These are phyloP conservation scores for Resseliella maxima DNA, from an alignment of 2,888 invertebrate species.

Conservation along the genomic window DNA sequence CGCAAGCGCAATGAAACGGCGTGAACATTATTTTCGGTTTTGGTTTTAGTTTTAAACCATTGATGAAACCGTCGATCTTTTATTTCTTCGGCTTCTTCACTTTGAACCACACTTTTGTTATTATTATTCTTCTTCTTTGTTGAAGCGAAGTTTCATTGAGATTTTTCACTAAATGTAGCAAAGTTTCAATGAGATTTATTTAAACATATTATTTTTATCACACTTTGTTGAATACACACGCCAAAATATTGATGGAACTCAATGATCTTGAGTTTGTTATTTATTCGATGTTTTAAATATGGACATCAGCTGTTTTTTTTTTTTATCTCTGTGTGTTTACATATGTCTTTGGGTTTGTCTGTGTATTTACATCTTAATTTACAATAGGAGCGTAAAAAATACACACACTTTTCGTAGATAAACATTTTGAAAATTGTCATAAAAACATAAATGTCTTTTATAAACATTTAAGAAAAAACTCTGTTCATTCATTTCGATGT, in stretches of 20 bases:
- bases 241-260: neutral
- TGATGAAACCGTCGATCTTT: neutral
- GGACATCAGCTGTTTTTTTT: neutral
- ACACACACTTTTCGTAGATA: too few relatives aligned
- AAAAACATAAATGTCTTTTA: too few relatives aligned
- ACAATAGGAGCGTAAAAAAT: too few relatives aligned
- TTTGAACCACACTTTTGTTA: neutral
- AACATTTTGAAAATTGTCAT: too few relatives aligned
- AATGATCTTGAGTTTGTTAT: neutral
- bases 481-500: too few relatives aligned
- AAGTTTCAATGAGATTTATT: neutral
- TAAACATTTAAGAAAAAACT: too few relatives aligned
- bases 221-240: neutral
- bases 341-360: too few relatives aligned
- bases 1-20: neutral
- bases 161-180: neutral
- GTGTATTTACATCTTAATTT: too few relatives aligned
- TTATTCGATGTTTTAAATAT: neutral
- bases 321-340: neutral
- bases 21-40: neutral
- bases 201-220: neutral
- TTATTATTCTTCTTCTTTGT: neutral
- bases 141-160: neutral
- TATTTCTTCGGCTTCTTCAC: neutral
- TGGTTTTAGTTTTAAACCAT: too few relatives aligned